Conservation (phyloP, 2,113 vertebrate species). For the Calyptommatus sinebrachiatus region DNA sequence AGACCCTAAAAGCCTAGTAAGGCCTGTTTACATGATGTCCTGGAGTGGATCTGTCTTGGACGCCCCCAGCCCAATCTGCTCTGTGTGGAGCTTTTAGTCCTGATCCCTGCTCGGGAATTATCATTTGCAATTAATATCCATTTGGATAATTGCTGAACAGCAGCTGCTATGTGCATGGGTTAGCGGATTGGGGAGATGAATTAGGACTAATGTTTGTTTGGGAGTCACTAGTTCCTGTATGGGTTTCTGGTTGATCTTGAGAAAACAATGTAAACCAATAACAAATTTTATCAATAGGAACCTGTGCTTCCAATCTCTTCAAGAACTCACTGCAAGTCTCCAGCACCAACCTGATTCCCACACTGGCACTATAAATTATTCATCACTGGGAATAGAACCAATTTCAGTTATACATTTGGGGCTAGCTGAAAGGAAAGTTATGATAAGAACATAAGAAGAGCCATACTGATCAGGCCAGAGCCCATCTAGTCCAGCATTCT, state of each 20-base stretch:
- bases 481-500: too few relatives aligned
- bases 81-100: conserved; percentile 9
- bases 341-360: neutral
- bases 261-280: neutral
- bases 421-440: neutral
- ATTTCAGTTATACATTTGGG: neutral
- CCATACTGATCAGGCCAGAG: too few relatives aligned
- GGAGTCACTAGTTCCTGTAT: neutral
- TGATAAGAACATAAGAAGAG: too few relatives aligned
- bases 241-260: neutral
- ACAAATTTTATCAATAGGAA: neutral
- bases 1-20: neutral
- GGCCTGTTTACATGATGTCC: neutral
- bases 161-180: neutral
- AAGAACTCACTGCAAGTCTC: neutral
- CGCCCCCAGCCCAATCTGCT: conserved; percentile 16
- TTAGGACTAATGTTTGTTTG: neutral
- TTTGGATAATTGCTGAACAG: conserved; percentile 36
- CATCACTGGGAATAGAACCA: neutral
- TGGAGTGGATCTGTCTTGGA: neutral
- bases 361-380: neutral
- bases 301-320: too few relatives aligned
- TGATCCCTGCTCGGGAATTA: conserved; percentile 30
- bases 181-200: neutral
- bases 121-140: conserved; percentile 25